Base-by-base conservation (phyloP, 2,888 invertebrate species). In the Ceraclea dissimilis region DNA sequence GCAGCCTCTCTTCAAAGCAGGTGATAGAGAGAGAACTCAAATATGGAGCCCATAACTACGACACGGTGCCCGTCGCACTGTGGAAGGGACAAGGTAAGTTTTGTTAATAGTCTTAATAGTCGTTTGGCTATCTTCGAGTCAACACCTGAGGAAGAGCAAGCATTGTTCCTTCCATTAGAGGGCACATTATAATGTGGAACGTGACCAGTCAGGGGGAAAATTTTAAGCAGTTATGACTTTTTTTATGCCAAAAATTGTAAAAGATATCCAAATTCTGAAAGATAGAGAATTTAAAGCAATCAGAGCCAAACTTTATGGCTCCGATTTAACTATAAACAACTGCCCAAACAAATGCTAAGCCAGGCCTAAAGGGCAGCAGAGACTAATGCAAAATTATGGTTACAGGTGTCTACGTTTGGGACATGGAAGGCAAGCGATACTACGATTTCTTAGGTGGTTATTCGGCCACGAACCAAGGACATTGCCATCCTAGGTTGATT, bases 41-140 rank as follows among this genome's bases (percentile, higher is more conserved):
- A 70, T 90, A 84, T 70, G 90, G 90, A 0, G 93, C 93, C 1
- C 92, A 93, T 71, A 94, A 94, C 73, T 95, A 95, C 70, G 86
- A 89, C 66, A 91, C 94, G 0, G 66, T 94, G 26, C 93, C 93
- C 2, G 93, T 91, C 10, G 93, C 90, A 1, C 68, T 95, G 13
- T 73, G 78, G 51, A 82, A 77, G 64, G 94, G 84, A 56, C 75
- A 93, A 77, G 90, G 86, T 85, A 22, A 22, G 11, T 39, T 39
- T 39, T 39, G 6, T 11, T 31, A 31, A 11, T 31, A 31, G 31
- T 31, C 31, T 31, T 8, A 31, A 8, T 11, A 31, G 11, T 31
- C 31, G 11, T 8, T 31, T 8, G 11, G 11, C 11, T 31, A 6
- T 31, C 31, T 31, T 31, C 11, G 6, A 8, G 31, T 31, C 8